Conservation (phyloP, 2,797 vertebrate species). For the Steatocranus sp. region DNA sequence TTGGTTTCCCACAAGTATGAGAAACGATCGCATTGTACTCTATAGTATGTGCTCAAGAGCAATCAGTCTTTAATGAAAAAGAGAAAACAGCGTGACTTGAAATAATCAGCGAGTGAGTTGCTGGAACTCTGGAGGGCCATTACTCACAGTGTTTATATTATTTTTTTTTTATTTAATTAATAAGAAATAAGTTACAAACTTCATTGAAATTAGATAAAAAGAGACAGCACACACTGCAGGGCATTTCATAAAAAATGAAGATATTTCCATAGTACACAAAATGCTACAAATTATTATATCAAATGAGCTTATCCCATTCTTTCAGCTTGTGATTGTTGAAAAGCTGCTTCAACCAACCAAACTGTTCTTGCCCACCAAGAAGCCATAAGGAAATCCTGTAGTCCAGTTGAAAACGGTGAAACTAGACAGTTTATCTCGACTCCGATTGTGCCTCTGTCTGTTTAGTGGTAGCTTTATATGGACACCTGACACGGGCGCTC, state of each 20-base stretch:
- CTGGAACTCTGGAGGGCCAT: not conserved
- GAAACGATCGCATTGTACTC: not conserved
- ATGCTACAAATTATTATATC: not conserved
- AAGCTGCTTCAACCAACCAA: not conserved
- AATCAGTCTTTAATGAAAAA: not conserved
- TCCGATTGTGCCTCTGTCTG: slow-evolving; percentile 8
- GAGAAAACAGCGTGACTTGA: not conserved
- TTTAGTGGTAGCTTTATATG: slow-evolving; percentile 2
- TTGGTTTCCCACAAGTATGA: not conserved
- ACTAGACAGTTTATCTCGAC: slow-evolving; percentile 8
- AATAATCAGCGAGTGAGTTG: not conserved
- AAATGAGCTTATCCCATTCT: not conserved
- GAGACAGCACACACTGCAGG: not conserved
- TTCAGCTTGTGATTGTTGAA: not conserved
- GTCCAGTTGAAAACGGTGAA: not conserved
- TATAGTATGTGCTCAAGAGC: not conserved
- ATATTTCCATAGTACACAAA: not conserved
- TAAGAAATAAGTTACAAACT: not conserved
- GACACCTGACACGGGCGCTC: slow-evolving; percentile 16
- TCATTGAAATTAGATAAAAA: not conserved
- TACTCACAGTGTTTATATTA: not conserved
- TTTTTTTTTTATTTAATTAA: not conserved
- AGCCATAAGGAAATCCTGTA: not conserved
- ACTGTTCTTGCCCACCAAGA: not conserved
- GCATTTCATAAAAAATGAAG: not conserved